Evolutionary conservation across 2,797 vertebrate species (phyloP).

Genomic region (Notamacropus eugenii): DNA sequence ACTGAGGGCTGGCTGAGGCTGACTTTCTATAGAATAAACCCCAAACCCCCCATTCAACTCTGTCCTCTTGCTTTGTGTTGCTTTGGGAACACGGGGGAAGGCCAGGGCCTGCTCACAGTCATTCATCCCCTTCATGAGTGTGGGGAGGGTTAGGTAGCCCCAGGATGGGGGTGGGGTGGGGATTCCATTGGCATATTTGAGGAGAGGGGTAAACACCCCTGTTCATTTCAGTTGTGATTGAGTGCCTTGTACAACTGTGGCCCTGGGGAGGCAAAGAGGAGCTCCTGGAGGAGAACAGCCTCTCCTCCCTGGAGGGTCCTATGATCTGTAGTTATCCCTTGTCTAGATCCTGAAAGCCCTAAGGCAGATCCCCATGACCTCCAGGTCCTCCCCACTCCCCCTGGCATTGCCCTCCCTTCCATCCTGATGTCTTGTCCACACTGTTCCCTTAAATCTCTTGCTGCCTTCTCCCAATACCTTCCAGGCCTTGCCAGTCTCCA

Average conservation of each 20-base stretch:
- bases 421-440: not conserved
- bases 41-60: slow-evolving; percentile 63
- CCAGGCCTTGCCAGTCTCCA: not conserved
- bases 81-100: slow-evolving; percentile 77
- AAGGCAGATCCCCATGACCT: not conserved
- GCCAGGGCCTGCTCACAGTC: slow-evolving; percentile 14
- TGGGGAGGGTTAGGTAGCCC: accelerated
- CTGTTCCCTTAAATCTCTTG: not conserved
- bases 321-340: not conserved
- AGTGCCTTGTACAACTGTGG: not conserved
- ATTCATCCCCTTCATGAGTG: not conserved
- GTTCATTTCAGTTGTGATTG: not conserved
- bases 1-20: slow-evolving; percentile 87
- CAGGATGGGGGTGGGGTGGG: not conserved
- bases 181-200: not conserved
- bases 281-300: no score
- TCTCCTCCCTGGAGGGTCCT: not conserved
- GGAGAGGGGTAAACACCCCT: not conserved
- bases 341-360: slow-evolving; percentile 7
- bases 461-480: not conserved
- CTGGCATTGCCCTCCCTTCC: not conserved
- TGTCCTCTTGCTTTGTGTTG: slow-evolving; percentile 62
- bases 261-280: not conserved
- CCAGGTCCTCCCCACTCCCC: not conserved
- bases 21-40: slow-evolving; percentile 80